Conservation (phyloP, 1,140 invertebrate species). For the Plectrocnemia conspersa region DNA sequence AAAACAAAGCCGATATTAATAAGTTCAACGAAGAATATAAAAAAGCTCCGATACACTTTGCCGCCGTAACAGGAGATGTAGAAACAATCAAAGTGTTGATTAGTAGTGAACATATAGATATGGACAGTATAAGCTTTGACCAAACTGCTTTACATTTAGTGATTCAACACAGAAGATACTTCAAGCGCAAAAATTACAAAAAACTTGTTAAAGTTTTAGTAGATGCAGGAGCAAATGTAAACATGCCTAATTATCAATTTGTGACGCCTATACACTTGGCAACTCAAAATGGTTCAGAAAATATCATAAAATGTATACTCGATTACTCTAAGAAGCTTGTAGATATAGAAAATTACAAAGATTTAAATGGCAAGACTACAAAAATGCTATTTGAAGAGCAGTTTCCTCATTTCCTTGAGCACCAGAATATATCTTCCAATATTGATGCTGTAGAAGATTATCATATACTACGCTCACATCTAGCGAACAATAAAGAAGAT, state of each 20-base stretch:
- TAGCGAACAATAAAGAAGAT: slow-evolving; percentile 54
- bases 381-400: slow-evolving; percentile 54
- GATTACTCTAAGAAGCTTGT: slow-evolving; percentile 49
- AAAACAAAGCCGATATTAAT: slow-evolving; percentile 62
- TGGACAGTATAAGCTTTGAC: slow-evolving; percentile 50
- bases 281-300: slow-evolving; percentile 51
- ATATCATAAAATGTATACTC: slow-evolving; percentile 46
- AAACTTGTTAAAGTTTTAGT: slow-evolving; percentile 54
- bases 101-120: slow-evolving; percentile 50
- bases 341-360: slow-evolving; percentile 57
- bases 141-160: slow-evolving; percentile 60
- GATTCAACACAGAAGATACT: slow-evolving; percentile 53
- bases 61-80: slow-evolving; percentile 54
- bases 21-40: slow-evolving; percentile 56
- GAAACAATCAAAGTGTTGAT: slow-evolving; percentile 54
- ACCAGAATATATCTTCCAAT: slow-evolving; percentile 49
- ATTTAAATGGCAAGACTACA: slow-evolving; percentile 53
- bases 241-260: slow-evolving; percentile 56
- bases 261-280: slow-evolving; percentile 60
- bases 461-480: slow-evolving; percentile 51
- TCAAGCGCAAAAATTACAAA: slow-evolving; percentile 47
- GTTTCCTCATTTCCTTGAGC: slow-evolving; percentile 55
- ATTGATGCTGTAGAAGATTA: slow-evolving; percentile 43
- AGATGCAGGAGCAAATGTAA: slow-evolving; percentile 57
- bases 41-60: slow-evolving; percentile 63